phyloP scores from a whole-genome alignment of 2,888 invertebrate genomes.

The Parthenolecanium corni region DNA sequence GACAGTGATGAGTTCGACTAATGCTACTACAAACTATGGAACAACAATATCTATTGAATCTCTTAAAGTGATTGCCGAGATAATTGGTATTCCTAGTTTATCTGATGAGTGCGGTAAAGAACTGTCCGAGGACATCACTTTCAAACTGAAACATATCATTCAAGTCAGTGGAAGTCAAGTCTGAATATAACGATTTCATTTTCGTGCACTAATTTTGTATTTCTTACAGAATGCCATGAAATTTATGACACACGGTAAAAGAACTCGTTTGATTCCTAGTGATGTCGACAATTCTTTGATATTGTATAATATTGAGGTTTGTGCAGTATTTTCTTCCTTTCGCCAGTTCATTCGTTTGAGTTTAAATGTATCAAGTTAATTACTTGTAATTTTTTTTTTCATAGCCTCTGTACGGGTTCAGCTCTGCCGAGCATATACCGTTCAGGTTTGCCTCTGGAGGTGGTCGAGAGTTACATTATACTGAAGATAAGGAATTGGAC shows the following conservation, averaged over 20 bases:
- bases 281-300: conserved; percentile 85
- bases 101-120: conserved; percentile 89
- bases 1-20: no score
- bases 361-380: no score
- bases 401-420: conserved; percentile 87
- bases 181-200: no score
- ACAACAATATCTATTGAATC: conserved; percentile 73
- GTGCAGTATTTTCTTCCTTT: background rate
- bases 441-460: conserved; percentile 95
- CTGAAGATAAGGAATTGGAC: conserved; percentile 91
- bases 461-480: conserved; percentile 86
- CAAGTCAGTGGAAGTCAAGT: conserved; percentile 37
- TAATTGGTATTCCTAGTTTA: conserved; percentile 74
- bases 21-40: conserved; percentile 45
- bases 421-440: conserved; percentile 71
- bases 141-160: conserved; percentile 66
- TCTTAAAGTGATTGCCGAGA: conserved; percentile 88
- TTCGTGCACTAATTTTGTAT: no score
- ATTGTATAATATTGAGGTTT: conserved; percentile 77
- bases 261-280: conserved; percentile 62
- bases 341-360: no score
- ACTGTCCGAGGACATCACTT: conserved; percentile 84
- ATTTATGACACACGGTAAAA: conserved; percentile 84
- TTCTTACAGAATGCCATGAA: conserved; percentile 74
- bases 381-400: no score